These are phyloP conservation scores for Calidris pygmaea DNA, from an alignment of 2,113 vertebrate genomes.

Conservation along the genomic window DNA sequence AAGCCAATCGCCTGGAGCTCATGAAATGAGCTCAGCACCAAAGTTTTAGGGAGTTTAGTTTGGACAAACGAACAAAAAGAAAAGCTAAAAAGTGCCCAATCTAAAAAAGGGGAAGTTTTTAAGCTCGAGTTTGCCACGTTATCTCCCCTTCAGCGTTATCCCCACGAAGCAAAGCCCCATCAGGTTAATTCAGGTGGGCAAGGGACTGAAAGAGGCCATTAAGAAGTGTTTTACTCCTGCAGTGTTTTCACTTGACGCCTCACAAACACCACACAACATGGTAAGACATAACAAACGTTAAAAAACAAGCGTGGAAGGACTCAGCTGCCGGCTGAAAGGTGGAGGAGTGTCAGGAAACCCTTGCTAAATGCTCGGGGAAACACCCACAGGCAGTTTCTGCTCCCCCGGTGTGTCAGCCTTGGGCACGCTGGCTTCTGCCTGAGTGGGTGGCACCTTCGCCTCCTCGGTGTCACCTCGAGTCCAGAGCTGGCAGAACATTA, in stretches of 20 bases:
- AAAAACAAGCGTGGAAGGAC: not conserved
- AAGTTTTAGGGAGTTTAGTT: too few species aligned
- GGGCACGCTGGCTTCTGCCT: not conserved
- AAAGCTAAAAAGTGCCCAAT: too few species aligned
- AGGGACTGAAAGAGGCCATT: not conserved
- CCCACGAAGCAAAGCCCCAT: not conserved
- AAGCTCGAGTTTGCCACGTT: accelerated
- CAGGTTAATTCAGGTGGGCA: too few species aligned
- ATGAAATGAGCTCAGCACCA: not conserved
- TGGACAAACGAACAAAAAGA: not conserved
- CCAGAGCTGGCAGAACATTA: not conserved
- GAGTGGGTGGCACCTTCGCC: not conserved
- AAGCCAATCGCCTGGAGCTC: not conserved
- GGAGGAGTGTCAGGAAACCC: not conserved
- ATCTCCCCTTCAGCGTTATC: not conserved
- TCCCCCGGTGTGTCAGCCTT: not conserved
- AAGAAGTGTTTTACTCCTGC: not conserved
- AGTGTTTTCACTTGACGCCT: not conserved
- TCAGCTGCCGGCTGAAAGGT: not conserved
- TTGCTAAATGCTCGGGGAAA: not conserved
- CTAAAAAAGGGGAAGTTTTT: too few species aligned
- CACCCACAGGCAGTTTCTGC: accelerated
- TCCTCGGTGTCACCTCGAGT: accelerated
- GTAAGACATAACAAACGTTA: not conserved
- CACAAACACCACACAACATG: not conserved